Evolutionary conservation across 2,113 vertebrate genomes (phyloP), one percentile per base, ranked within the genome.

Genomic region (Garra rufa): DNA sequence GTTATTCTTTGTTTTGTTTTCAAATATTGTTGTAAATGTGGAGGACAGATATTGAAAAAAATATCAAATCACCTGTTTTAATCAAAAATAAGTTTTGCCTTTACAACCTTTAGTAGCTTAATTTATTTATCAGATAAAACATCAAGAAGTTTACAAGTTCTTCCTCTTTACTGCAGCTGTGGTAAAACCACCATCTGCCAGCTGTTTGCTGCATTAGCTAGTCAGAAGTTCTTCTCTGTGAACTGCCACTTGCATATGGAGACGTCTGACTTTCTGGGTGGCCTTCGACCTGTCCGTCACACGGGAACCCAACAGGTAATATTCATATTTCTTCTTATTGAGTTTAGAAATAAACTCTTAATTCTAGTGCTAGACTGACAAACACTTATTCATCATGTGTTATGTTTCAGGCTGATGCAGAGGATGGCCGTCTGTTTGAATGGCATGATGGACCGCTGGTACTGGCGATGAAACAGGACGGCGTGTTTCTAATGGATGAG

Each of bases 201-300:
- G 92, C 86, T 99, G 82, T 99, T 98, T 93, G 96, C 98, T 77
- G 94, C 96, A 7, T 83, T 99, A 83, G 86, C 91, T 19, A 91
- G 94, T 83, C 96, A 95, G 90, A 96, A 94, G 84, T 95, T 99
- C 2, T 95, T 95, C 83, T 95, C 96, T 0, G 94, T 99, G 57
- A 99, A 98, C 75, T 99, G 98, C 89, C 97, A 99, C 86, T 93
- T 97, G 77, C 97, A 99, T 87, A 97, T 99, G 97, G 98, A 99
- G 91, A 99, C 98, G 0, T 99, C 98, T 0, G 98, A 99, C 91
- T 99, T 99, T 89, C 87, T 99, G 26, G 98, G 98, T 21, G 97
- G 97, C 0, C 92, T 99, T 24, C 89, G 98, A 6, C 98, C 98
- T 0, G 94, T 97, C 81, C 95, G 98, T 85, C 96, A 97, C 89